Percentiles rank a stretch among this genome's conserved stretches.
phyloP scores from a whole-genome alignment of 2,113 vertebrate species.

The Ovis aries region ARS-UI_Ramb_v3.0 NC_056064.1:3597001-3597500 shows the following conservation, averaged over 20 bases:
- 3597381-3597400: background rate
- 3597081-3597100: background rate
- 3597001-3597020: background rate
- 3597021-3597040: background rate
- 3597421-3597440: background rate
- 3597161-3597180: rapidly evolving
- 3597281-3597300: background rate
- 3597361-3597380: background rate
- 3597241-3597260: background rate
- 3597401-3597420: background rate
- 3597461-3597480: background rate
- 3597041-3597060: background rate
- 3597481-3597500: background rate
- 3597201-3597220: background rate
- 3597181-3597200: background rate
- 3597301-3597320: background rate
- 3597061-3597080: background rate
- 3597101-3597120: background rate
- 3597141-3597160: background rate
- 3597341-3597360: background rate
- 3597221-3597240: background rate
- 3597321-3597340: background rate
- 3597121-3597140: background rate
- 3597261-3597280: background rate
- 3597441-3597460: background rate